Conservation (phyloP, 2,888 invertebrate species). For the Lasius fuliginosus region DNA sequence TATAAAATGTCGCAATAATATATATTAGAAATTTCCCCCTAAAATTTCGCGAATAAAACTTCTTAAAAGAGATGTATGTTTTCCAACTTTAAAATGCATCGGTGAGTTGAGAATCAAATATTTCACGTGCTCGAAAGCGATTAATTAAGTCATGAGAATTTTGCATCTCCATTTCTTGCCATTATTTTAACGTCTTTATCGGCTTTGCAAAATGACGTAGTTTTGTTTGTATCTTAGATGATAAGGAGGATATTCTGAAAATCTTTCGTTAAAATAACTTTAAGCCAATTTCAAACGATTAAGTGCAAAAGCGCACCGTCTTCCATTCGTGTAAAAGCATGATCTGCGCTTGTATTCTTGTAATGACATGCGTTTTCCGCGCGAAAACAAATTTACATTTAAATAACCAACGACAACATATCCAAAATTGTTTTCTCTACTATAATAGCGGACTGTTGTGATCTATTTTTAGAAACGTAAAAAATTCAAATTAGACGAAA, state of each 20-base stretch:
- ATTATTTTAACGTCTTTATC: not conserved
- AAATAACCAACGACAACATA: not conserved
- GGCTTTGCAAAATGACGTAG: not conserved
- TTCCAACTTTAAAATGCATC: not conserved
- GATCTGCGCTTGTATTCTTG: not conserved
- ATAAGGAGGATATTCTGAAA: not conserved
- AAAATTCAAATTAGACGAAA: slow-evolving; percentile 19
- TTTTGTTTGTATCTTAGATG: not conserved
- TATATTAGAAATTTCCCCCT: not conserved
- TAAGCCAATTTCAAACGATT: not conserved
- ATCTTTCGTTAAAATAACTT: not conserved
- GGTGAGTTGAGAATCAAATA: slow-evolving; percentile 2
- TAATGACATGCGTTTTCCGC: not conserved
- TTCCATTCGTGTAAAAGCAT: not conserved
- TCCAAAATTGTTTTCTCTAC: not conserved
- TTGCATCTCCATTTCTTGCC: not conserved
- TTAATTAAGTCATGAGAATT: not conserved
- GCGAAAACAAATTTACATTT: not conserved
- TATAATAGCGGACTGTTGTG: not conserved
- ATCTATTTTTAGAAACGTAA: slow-evolving; percentile 23
- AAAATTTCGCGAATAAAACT: not conserved
- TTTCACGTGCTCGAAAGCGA: slow-evolving; percentile 3
- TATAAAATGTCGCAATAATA: not conserved
- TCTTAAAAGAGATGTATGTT: not conserved
- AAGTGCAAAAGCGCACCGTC: not conserved